A percentile compares a stretch with the other conserved stretches of the same genome.
Evolutionary conservation across 1,140 invertebrate species (phyloP).

Genomic region (Tyrophagus putrescentiae): DNA sequence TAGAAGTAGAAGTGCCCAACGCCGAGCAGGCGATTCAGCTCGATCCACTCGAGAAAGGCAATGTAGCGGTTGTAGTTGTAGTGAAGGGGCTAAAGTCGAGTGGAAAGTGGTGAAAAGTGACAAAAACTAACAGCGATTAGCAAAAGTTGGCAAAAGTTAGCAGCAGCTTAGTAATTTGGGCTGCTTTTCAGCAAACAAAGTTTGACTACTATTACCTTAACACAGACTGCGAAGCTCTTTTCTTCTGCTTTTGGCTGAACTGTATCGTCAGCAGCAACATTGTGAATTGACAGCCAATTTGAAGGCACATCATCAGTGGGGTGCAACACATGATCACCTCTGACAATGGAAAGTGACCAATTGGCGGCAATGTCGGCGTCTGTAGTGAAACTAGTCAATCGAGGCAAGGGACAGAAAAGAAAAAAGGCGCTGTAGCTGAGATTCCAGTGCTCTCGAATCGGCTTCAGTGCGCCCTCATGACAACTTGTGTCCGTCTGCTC

Average conservation of each 20-base stretch:
- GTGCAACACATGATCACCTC: conserved; percentile 23
- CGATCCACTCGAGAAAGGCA: conserved; percentile 79
- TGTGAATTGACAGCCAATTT: conserved; percentile 41
- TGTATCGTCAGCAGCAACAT: conserved; percentile 26
- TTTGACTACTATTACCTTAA: too few relatives aligned
- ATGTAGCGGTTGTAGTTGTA: conserved; percentile 58
- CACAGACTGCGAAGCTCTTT: conserved; percentile 61
- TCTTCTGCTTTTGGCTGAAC: neutral
- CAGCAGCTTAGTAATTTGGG: too few relatives aligned
- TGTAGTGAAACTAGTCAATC: conserved; percentile 11
- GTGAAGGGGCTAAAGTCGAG: conserved; percentile 76
- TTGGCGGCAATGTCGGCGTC: conserved; percentile 47
- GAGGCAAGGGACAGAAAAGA: conserved; percentile 50
- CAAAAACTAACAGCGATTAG: too few relatives aligned
- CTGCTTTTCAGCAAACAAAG: too few relatives aligned
- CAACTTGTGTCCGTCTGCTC: neutral
- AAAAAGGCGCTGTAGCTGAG: conserved; percentile 80
- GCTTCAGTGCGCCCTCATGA: conserved; percentile 37
- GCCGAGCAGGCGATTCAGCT: conserved; percentile 69
- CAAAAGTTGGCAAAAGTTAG: too few relatives aligned
- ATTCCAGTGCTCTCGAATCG: conserved; percentile 84
- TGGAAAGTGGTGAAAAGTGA: too few relatives aligned
- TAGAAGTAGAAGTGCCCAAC: conserved; percentile 79
- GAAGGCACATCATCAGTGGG: conserved; percentile 31
- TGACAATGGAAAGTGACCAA: conserved; percentile 40